Base-by-base conservation (phyloP, 1,140 invertebrate species). In the Heliothis virescens region DNA sequence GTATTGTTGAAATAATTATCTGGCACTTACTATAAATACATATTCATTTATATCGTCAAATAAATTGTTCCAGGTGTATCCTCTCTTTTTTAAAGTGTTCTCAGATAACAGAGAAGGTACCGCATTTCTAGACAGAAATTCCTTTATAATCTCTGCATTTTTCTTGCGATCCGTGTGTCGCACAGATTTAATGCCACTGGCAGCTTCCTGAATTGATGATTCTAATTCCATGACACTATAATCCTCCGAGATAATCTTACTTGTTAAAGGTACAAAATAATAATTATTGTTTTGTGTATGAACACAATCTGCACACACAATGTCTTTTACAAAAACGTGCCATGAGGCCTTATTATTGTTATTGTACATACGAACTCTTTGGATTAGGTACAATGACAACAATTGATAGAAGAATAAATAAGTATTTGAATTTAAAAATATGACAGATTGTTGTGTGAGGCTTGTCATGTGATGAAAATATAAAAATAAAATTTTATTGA, bases 21-120 rank as follows among this genome's bases (percentile, higher is more conserved):
- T 18, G 15, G 34, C 75, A 53, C 10, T 69, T 85, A 94, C 92
- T 88, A 91, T 92, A 53, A 94, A 75, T 71, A 93, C 85, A 82
- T 87, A 92, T 53, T 92, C 90, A 85, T 92, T 88, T 7, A 94
- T 89, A 62, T 91, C 85, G 76, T 89, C 89, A 88, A 93, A 94
- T 13, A 94, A 62, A 80, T 92, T 79, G 82, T 91, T 92, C 93
- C 93, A 94, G 26, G 81, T 84, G 79, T 90, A 92, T 9, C 90
- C 91, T 29, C 78, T 82, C 34, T 89, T 92, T 62, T 86, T 89
- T 7, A 86, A 72, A 60, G 90, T 89, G 80, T 94, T 93, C 53
- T 88, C 84, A 62, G 85, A 85, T 13, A 94, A 83, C 63, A 94
- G 76, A 12, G 87, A 79, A 62, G 90, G 89, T 0, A 91, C 89